A percentile compares a stretch with the other conserved stretches of the same genome.
phyloP scores from a whole-genome alignment of 2,797 vertebrate genomes.

The Darevskia nairensis region DNA sequence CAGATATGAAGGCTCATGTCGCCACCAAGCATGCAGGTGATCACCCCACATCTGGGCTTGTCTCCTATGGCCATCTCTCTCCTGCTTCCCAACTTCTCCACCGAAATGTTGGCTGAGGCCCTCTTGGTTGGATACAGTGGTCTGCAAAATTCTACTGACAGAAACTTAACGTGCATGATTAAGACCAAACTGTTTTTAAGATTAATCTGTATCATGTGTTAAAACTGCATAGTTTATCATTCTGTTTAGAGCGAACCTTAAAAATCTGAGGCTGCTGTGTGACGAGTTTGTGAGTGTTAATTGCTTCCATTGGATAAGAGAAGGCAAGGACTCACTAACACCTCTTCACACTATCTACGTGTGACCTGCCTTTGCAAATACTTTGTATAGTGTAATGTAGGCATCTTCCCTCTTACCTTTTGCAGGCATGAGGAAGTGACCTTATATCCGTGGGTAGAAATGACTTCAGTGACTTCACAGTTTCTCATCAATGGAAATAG shows the following conservation, averaged over 20 bases:
- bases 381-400: not conserved
- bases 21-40: constrained; percentile 93
- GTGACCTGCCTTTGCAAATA: constrained; percentile 8
- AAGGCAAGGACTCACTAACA: not conserved
- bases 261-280: not conserved
- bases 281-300: constrained; percentile 10
- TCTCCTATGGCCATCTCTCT: constrained; percentile 17
- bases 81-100: constrained; percentile 53
- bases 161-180: constrained; percentile 58
- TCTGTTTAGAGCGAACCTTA: not conserved
- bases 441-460: not conserved
- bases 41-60: constrained; percentile 34
- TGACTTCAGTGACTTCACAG: not conserved
- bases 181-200: constrained; percentile 43
- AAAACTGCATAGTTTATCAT: not conserved
- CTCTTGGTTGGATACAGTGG: constrained; percentile 58
- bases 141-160: constrained; percentile 55
- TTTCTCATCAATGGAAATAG: not conserved
- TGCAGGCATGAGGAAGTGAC: not conserved
- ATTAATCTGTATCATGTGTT: not conserved
- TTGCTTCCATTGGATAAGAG: constrained; percentile 7
- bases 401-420: not conserved
- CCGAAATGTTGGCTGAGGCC: constrained; percentile 56
- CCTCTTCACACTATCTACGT: not conserved
- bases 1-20: constrained; percentile 94